Base-by-base conservation (phyloP, 2,888 invertebrate species). In the Anaspis maculata region DNA sequence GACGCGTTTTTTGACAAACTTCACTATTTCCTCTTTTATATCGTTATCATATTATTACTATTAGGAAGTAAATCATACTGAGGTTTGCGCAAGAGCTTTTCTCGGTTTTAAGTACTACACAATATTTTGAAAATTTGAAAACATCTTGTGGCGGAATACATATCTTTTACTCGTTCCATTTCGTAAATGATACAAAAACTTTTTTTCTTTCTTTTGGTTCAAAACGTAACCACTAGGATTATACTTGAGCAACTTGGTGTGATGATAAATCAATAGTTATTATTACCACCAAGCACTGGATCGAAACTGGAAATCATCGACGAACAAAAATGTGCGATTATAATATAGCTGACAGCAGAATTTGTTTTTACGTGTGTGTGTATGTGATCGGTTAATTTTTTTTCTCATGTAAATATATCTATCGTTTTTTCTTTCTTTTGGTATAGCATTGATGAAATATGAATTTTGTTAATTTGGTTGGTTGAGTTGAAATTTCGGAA, bases 231-330 rank as follows among this genome's bases (percentile, higher is more conserved):
- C 45, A 46, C 45, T 50, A 50, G 45, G 45, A 46, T 45, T 43
- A 45, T 48, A 50, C 46, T 42, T 52, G 52, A 52, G 52, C 52
- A 51, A 52, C 52, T 47, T 51, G 52, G 51, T 42, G 32, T 28
- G 25, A 13, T 38, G 32, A 25, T 15, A 30, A 34, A 24, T 24
- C 10, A 24, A 24, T 5, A 19, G n/a, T n/a, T n/a, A n/a, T n/a
- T n/a, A n/a, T n/a, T n/a, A n/a, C n/a, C n/a, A n/a, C n/a, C n/a
- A n/a, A n/a, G n/a, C n/a, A n/a, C n/a, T n/a, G n/a, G n/a, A n/a
- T n/a, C n/a, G n/a, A n/a, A n/a, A n/a, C n/a, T n/a, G n/a, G n/a
- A n/a, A n/a, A n/a, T n/a, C n/a, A n/a, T 19, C 5, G 9, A 19
- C 5, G 5, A 30, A 29, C 13, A 11, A 27, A 19, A n/a, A 50